Conservation (phyloP, 2,113 vertebrate species). For the Leucosticte australis region DNA sequence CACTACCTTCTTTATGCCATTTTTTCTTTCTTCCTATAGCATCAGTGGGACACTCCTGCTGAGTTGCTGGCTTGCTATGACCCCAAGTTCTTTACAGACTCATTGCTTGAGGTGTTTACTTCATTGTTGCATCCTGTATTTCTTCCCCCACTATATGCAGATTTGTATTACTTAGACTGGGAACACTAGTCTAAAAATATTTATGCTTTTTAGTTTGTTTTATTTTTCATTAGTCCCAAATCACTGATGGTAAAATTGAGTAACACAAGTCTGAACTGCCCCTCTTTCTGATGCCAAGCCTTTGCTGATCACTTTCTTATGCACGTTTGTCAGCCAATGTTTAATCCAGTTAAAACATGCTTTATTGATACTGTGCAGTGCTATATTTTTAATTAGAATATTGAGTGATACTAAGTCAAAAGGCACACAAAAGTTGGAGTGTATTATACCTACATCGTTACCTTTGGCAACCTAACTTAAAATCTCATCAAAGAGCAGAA, state of each 20-base stretch:
- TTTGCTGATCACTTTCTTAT: background rate
- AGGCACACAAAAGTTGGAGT: slow-evolving; percentile 31
- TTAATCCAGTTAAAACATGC: background rate
- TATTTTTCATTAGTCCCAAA: background rate
- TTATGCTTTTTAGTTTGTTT: background rate
- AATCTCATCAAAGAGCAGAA: slow-evolving; percentile 57
- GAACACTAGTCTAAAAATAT: background rate
- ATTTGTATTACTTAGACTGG: background rate
- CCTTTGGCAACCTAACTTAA: slow-evolving; percentile 21
- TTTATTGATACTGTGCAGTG: slow-evolving; percentile 39
- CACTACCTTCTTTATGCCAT: background rate
- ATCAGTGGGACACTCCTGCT: background rate
- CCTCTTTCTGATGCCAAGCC: background rate
- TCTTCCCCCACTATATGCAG: background rate
- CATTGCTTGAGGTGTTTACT: background rate
- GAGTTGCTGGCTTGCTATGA: background rate
- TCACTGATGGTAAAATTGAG: background rate
- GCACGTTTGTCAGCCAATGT: background rate
- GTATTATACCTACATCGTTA: slow-evolving; percentile 24
- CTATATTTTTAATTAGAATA: slow-evolving; percentile 58
- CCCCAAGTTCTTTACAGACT: background rate
- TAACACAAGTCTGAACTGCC: background rate
- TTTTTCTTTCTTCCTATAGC: background rate
- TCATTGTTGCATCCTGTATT: background rate
- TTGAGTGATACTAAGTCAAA: slow-evolving; percentile 36